phyloP scores from a whole-genome alignment of 2,797 vertebrate species.

The Hoplostethus mediterraneus region DNA sequence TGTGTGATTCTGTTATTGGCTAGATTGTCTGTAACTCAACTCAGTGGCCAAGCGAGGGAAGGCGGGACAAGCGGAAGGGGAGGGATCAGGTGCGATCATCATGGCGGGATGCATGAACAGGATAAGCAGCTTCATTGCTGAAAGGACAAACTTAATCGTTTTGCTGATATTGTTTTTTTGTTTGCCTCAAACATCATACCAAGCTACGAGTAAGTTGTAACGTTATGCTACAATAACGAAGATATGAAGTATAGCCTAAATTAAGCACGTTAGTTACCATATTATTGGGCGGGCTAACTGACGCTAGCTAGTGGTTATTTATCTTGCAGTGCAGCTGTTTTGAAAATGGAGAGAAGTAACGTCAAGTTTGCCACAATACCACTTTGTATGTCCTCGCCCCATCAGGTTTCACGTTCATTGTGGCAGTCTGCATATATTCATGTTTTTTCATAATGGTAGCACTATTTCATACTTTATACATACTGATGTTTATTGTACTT shows the following conservation, averaged over 20 bases:
- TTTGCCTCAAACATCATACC: slow-evolving; percentile 40
- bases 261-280: background rate
- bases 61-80: slow-evolving; percentile 33
- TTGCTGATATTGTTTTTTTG: slow-evolving; percentile 46
- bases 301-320: slow-evolving; percentile 56
- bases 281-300: slow-evolving; percentile 56
- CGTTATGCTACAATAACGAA: background rate
- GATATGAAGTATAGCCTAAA: background rate
- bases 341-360: too few relatives aligned
- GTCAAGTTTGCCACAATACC: background rate
- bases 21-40: slow-evolving; percentile 29
- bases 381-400: background rate
- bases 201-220: slow-evolving; percentile 61
- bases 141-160: slow-evolving; percentile 12
- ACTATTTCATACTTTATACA: too few relatives aligned
- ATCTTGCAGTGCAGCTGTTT: slow-evolving; percentile 4
- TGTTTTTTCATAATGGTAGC: too few relatives aligned
- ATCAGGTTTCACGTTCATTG: too few relatives aligned
- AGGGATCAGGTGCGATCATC: slow-evolving; percentile 50
- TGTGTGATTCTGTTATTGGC: slow-evolving; percentile 58
- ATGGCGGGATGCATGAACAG: slow-evolving; percentile 83
- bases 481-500: too few relatives aligned
- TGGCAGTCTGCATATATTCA: too few relatives aligned
- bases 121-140: background rate
- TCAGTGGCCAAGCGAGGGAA: slow-evolving; percentile 14